Percentiles rank a stretch among this genome's conserved stretches.
These are phyloP conservation scores for Lophotriccus pileatus DNA, from an alignment of 2,797 vertebrate genomes.

Conservation along the genomic window DNA sequence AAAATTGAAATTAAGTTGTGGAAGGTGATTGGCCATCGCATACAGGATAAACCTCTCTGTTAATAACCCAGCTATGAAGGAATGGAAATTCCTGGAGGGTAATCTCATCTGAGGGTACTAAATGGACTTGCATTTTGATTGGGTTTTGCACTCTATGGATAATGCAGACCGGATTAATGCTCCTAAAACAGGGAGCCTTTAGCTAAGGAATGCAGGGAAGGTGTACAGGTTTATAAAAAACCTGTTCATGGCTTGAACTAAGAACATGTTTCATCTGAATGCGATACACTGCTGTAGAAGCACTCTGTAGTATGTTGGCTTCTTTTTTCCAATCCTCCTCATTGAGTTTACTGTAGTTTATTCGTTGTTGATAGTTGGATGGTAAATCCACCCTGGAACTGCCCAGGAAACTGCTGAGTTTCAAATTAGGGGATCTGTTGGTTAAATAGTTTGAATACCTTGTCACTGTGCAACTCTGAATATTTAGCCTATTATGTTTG, in stretches of 20 bases:
- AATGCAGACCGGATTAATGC: not conserved
- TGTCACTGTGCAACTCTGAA: not conserved
- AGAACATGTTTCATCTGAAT: not conserved
- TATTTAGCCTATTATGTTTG: not conserved
- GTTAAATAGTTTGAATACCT: not conserved
- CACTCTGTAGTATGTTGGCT: not conserved
- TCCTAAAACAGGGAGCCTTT: not conserved
- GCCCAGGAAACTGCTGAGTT: not conserved
- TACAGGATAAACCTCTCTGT: not conserved
- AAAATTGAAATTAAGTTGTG: not conserved
- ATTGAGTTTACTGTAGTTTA: not conserved
- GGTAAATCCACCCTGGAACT: not conserved
- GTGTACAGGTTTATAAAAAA: not conserved
- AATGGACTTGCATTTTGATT: not conserved
- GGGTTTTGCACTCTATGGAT: not conserved
- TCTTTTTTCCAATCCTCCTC: not conserved
- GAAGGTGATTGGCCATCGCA: not conserved
- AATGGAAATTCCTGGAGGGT: slow-evolving; percentile 10
- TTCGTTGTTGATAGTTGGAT: not conserved
- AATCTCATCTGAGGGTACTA: not conserved
- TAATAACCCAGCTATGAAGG: not conserved
- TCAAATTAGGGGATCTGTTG: not conserved
- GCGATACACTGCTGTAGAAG: not conserved
- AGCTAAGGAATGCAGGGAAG: not conserved
- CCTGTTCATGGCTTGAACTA: not conserved